Percentiles rank a stretch among this genome's conserved stretches.
Evolutionary conservation across 2,797 vertebrate genomes (phyloP).

Genomic region (Manis pentadactyla): DNA sequence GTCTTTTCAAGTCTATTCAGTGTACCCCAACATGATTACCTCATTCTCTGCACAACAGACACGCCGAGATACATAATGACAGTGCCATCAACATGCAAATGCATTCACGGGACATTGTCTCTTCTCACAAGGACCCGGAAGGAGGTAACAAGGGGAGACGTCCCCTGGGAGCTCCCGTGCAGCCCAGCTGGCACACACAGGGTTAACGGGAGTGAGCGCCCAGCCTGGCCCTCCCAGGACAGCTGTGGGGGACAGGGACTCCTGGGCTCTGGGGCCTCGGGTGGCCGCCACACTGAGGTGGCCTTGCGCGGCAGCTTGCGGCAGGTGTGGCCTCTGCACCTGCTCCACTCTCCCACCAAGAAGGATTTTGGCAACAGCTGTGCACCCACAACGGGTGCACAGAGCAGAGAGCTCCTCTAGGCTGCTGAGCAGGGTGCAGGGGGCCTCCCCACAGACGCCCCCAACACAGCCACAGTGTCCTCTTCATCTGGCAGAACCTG

Average conservation of each 20-base stretch:
- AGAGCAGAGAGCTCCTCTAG: accelerated
- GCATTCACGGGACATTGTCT: slow-evolving; percentile 71
- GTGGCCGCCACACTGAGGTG: accelerated
- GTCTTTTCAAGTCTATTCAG: slow-evolving; percentile 81
- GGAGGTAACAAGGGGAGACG: not conserved
- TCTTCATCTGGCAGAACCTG: accelerated
- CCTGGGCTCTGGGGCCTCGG: not conserved
- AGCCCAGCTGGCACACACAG: accelerated
- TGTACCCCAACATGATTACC: slow-evolving; percentile 79
- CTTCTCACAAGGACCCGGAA: slow-evolving; percentile 67
- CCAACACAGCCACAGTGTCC: accelerated
- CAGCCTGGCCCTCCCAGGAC: not conserved
- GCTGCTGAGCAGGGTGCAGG: not conserved
- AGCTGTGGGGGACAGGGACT: too few relatives aligned
- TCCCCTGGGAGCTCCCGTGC: accelerated
- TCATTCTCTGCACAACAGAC: slow-evolving; percentile 81
- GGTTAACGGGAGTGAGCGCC: accelerated
- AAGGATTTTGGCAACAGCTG: not conserved
- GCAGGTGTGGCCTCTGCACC: not conserved
- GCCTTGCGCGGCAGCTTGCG: accelerated
- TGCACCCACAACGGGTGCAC: too few relatives aligned
- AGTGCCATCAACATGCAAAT: slow-evolving; percentile 77
- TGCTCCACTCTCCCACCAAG: not conserved
- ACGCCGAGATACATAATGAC: slow-evolving; percentile 68
- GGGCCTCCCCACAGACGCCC: not conserved